Evolutionary conservation across 2,888 invertebrate species (phyloP).

Genomic region (Tiliacea aurago): DNA sequence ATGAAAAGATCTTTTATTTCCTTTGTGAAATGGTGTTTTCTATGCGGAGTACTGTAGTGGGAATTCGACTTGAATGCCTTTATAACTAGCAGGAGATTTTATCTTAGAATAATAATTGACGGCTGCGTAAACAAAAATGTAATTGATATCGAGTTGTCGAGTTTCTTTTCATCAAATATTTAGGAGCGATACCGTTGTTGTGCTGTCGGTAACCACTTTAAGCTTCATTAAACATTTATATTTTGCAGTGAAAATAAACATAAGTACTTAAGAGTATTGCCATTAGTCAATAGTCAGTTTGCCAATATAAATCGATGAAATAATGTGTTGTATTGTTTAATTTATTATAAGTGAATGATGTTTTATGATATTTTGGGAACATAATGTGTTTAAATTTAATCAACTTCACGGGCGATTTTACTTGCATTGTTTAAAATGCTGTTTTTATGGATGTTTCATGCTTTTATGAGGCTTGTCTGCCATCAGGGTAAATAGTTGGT

Average conservation of each 20-base stretch:
- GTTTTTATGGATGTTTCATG: constrained; percentile 23
- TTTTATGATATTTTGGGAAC: constrained; percentile 40
- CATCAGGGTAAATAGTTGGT: not conserved
- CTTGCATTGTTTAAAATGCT: constrained; percentile 38
- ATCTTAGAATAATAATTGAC: constrained; percentile 41
- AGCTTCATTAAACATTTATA: constrained; percentile 14
- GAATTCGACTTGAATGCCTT: constrained; percentile 55
- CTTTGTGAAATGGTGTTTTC: constrained; percentile 62
- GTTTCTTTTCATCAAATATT: constrained; percentile 30
- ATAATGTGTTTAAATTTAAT: constrained; percentile 42
- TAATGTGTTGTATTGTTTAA: constrained; percentile 26
- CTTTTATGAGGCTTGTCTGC: constrained; percentile 3
- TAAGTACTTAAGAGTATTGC: constrained; percentile 1
- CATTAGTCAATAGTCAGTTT: constrained; percentile 34
- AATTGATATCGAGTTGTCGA: constrained; percentile 13
- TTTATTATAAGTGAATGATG: constrained; percentile 49
- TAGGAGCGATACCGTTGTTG: not conserved
- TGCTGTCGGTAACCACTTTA: constrained; percentile 3
- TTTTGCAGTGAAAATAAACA: constrained; percentile 25
- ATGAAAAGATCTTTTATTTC: constrained; percentile 68
- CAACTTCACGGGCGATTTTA: constrained; percentile 9
- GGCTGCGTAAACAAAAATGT: constrained; percentile 25
- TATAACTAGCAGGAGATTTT: constrained; percentile 45
- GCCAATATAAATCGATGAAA: constrained; percentile 18
- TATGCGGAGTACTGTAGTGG: constrained; percentile 59